Percentiles rank a stretch among this genome's conserved stretches.
These are phyloP conservation scores for Catagonus wagneri DNA, from an alignment of 2,113 vertebrate species.

Conservation along the genomic window DNA sequence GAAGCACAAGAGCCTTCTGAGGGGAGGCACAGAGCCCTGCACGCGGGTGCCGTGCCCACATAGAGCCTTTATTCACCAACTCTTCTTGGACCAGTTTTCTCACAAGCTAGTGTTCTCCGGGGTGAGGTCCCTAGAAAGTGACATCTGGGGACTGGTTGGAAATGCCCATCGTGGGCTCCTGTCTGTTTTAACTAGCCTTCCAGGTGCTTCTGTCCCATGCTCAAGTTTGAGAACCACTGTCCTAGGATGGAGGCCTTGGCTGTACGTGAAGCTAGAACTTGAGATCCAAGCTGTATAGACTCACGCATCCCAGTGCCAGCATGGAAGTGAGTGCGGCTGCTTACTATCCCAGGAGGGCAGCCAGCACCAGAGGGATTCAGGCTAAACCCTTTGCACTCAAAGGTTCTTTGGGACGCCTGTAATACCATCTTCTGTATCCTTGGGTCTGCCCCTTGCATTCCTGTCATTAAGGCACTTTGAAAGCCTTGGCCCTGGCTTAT, in stretches of 20 bases:
- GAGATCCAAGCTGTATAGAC: not conserved
- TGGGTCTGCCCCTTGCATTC: slow-evolving; percentile 79
- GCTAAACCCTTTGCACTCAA: slow-evolving; percentile 52
- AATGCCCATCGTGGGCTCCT: not conserved
- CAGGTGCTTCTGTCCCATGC: not conserved
- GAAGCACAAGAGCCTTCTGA: not conserved
- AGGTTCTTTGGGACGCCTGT: slow-evolving; percentile 50
- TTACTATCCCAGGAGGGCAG: not conserved
- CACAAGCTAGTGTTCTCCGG: not conserved
- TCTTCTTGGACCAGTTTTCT: not conserved
- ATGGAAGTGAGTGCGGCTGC: not conserved
- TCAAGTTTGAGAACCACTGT: not conserved
- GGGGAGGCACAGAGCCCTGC: not conserved
- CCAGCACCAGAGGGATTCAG: not conserved
- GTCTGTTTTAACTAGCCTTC: not conserved
- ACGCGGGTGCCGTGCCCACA: rapidly evolving
- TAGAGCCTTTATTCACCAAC: not conserved
- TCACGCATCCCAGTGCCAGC: not conserved
- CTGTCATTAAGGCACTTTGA: slow-evolving; percentile 85
- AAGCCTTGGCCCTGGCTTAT: slow-evolving; percentile 82
- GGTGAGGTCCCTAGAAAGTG: not conserved
- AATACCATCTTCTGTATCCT: slow-evolving; percentile 51
- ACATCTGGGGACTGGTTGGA: not conserved
- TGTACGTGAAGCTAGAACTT: not conserved
- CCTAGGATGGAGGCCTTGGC: not conserved